phyloP scores from a whole-genome alignment of 2,797 vertebrate species.

The Podargus strigoides region DNA sequence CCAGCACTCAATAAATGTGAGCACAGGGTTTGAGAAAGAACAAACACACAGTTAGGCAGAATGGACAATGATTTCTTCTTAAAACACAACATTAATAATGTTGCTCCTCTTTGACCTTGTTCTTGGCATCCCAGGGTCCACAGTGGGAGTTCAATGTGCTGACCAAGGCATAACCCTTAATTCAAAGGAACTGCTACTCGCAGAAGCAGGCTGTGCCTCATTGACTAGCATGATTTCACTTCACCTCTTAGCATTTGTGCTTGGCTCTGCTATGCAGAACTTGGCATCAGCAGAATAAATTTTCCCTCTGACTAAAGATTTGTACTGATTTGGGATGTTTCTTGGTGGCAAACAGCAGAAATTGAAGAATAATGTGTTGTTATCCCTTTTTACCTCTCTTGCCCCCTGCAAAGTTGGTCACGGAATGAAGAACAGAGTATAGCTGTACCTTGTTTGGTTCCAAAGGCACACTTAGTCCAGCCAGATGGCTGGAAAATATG shows the following conservation, averaged over 20 bases:
- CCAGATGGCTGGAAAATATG: background rate
- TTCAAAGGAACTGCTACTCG: constrained; percentile 12
- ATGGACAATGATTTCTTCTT: background rate
- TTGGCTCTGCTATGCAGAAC: background rate
- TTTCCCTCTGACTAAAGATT: background rate
- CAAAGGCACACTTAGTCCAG: background rate
- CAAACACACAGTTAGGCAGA: background rate
- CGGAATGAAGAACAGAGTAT: background rate
- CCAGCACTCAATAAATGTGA: background rate
- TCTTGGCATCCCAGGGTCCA: background rate
- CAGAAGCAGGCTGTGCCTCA: constrained; percentile 34
- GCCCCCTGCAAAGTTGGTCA: background rate
- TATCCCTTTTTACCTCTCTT: background rate
- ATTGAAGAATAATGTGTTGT: background rate
- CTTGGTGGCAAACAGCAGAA: background rate
- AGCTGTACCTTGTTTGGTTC: background rate
- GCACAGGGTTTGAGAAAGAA: background rate
- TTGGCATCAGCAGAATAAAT: background rate
- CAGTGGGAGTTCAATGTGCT: constrained; percentile 15
- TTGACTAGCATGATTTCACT: constrained; percentile 20
- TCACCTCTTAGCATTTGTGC: background rate
- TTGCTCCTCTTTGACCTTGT: constrained; percentile 14
- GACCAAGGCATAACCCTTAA: constrained; percentile 34
- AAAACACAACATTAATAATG: constrained; percentile 25
- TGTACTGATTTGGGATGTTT: background rate